Conservation (phyloP, 53 echinoderm and acorn worm species). For the Echinometra lucunter region DNA sequence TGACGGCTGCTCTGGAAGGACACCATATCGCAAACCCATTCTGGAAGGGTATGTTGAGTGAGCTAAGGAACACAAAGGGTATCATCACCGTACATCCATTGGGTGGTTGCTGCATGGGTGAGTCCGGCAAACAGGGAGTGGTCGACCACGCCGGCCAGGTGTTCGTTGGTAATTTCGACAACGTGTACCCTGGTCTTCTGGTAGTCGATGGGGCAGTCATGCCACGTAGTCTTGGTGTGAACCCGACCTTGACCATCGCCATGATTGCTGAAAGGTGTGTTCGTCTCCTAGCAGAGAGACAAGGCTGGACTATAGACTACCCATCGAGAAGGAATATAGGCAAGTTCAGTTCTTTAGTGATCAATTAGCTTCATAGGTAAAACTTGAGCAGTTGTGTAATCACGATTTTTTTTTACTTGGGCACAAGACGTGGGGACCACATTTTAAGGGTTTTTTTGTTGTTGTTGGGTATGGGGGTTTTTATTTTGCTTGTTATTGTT, state of each 20-base stretch:
- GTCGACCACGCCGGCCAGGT: conserved; percentile 82
- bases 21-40: conserved; percentile 72
- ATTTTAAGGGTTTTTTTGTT: too few relatives aligned
- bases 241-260: conserved; percentile 75
- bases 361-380: too few relatives aligned
- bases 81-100: conserved; percentile 77
- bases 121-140: conserved; percentile 74
- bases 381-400: too few relatives aligned
- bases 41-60: conserved; percentile 73
- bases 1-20: conserved; percentile 69
- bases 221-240: conserved; percentile 80
- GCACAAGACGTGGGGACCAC: too few relatives aligned
- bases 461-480: too few relatives aligned
- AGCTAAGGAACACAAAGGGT: conserved; percentile 72
- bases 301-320: conserved; percentile 81
- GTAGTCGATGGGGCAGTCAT: conserved; percentile 83
- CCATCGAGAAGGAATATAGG: conserved; percentile 60
- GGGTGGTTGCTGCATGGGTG: conserved; percentile 80
- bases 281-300: conserved; percentile 68
- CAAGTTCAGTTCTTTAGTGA: background rate
- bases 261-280: conserved; percentile 81
- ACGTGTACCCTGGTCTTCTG: conserved; percentile 73
- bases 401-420: too few relatives aligned
- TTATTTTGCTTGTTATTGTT: too few relatives aligned
- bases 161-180: conserved; percentile 70